These are phyloP conservation scores for Forbesichthys papilliferus DNA, from an alignment of 2,113 vertebrate species.

Conservation along the genomic window DNA sequence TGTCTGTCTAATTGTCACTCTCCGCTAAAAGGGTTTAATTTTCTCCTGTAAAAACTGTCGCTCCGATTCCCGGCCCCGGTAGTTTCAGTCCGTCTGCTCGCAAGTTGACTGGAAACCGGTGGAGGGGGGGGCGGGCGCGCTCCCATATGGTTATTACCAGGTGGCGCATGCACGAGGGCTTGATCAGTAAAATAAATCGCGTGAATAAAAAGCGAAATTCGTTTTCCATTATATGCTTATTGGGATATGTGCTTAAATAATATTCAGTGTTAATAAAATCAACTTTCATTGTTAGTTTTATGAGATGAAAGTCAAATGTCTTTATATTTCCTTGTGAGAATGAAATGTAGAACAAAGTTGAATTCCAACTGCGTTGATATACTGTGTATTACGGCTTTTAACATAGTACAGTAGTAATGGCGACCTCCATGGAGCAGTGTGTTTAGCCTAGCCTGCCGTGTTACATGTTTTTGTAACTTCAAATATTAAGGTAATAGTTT, in stretches of 20 bases:
- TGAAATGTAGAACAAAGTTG: neutral
- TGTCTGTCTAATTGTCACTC: conserved; percentile 55
- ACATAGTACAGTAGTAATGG: conserved; percentile 49
- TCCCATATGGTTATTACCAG: conserved; percentile 37
- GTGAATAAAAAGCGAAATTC: neutral
- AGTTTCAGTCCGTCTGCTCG: conserved; percentile 73
- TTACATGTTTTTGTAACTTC: neutral
- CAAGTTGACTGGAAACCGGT: conserved; percentile 65
- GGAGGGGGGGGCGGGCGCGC: conserved; percentile 44
- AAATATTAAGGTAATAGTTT: neutral
- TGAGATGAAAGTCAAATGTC: neutral
- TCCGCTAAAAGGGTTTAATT: conserved; percentile 39
- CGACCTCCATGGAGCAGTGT: conserved; percentile 45
- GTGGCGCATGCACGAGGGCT: conserved; percentile 40
- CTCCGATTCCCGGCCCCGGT: conserved; percentile 72
- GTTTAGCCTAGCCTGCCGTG: neutral
- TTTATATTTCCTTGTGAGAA: neutral
- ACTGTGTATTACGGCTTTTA: conserved; percentile 49
- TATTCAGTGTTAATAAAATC: neutral
- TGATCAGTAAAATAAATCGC: neutral
- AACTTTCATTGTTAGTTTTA: neutral
- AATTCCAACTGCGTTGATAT: conserved; percentile 34
- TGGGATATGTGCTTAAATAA: neutral
- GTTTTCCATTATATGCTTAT: conserved; percentile 13
- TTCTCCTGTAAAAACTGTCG: conserved; percentile 70